phyloP scores from a whole-genome alignment of 2,797 vertebrate genomes.

The Chiroxiphia lanceolata region DNA sequence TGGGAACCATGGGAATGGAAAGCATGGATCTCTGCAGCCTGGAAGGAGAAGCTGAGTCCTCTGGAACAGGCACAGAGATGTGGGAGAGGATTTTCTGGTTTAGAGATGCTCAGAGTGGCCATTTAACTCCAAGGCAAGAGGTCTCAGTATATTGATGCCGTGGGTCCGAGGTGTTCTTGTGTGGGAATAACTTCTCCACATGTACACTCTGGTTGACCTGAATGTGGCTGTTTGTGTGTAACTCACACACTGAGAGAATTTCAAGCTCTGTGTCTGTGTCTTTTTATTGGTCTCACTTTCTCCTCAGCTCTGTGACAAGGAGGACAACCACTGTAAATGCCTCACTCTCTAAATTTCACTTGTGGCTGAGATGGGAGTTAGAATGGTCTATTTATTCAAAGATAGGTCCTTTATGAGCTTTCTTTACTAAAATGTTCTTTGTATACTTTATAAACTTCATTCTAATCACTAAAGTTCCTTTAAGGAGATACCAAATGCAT shows the following conservation, averaged over 20 bases:
- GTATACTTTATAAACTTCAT: slow-evolving; percentile 42
- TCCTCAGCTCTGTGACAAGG: neutral
- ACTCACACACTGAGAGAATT: neutral
- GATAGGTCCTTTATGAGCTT: neutral
- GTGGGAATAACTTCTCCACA: neutral
- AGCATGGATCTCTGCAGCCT: neutral
- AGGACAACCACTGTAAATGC: neutral
- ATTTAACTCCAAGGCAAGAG: neutral
- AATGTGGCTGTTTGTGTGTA: neutral
- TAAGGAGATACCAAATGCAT: slow-evolving; percentile 1
- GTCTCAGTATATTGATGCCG: neutral
- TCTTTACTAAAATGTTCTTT: slow-evolving; percentile 6
- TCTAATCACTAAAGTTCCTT: slow-evolving; percentile 10
- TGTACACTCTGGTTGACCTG: neutral
- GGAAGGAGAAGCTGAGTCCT: neutral
- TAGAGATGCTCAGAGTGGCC: neutral
- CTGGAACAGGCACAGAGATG: neutral
- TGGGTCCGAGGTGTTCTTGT: neutral
- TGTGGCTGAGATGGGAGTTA: neutral
- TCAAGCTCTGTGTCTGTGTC: neutral
- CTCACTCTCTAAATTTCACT: neutral
- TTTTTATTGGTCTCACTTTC: neutral
- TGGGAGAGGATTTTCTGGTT: neutral
- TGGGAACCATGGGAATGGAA: neutral
- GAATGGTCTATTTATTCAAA: neutral